phyloP scores from a whole-genome alignment of 2,888 invertebrate genomes.

The Cheilosia grossa region DNA sequence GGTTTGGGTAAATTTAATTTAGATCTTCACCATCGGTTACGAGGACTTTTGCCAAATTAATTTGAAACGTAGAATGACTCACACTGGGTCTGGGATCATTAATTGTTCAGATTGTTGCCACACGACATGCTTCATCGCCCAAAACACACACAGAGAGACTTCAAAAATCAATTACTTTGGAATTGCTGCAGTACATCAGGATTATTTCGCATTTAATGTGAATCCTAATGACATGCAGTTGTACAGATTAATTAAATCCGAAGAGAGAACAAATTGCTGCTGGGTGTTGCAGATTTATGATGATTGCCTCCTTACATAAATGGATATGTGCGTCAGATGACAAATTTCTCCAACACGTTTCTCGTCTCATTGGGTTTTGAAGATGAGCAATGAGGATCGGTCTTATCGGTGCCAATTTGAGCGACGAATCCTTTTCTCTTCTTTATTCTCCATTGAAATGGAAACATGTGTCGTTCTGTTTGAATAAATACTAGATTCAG shows the following conservation, averaged over 20 bases:
- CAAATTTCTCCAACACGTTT: neutral
- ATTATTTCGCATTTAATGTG: slow-evolving; percentile 37
- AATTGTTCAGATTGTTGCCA: neutral
- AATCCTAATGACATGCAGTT: slow-evolving; percentile 37
- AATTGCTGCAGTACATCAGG: slow-evolving; percentile 19
- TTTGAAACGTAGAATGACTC: slow-evolving; percentile 1
- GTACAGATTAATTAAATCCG: slow-evolving; percentile 38
- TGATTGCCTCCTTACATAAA: slow-evolving; percentile 14
- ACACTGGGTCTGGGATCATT: neutral
- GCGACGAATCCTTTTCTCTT: neutral
- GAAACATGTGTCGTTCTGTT: too few relatives aligned
- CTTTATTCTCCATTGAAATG: too few relatives aligned
- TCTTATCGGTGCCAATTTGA: neutral
- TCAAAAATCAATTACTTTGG: slow-evolving; percentile 41
- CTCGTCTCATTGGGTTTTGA: neutral
- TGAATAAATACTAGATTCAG: too few relatives aligned
- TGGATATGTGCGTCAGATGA: neutral
- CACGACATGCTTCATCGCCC: neutral
- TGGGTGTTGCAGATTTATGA: slow-evolving; percentile 29
- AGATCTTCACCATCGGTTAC: neutral
- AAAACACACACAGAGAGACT: neutral
- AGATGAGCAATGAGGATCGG: neutral
- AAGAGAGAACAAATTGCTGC: slow-evolving; percentile 35
- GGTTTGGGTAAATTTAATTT: neutral
- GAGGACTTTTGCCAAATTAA: neutral